Evolutionary conservation across 2,888 invertebrate species (phyloP).

Genomic region (Eucriotettix oculatus): DNA sequence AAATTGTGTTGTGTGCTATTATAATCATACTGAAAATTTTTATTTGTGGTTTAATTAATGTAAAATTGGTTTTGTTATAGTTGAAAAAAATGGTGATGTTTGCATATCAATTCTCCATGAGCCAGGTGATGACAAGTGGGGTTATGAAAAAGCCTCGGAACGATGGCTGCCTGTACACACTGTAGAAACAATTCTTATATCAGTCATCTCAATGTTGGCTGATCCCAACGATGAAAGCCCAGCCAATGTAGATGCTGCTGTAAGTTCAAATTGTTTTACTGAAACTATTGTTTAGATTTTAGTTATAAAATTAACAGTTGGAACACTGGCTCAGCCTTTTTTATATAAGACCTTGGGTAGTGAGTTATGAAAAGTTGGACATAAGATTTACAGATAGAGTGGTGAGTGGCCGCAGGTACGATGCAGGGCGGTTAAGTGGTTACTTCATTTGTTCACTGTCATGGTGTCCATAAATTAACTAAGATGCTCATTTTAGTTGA

Average conservation of each 20-base stretch:
- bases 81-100: conserved; percentile 90
- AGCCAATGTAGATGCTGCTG: conserved; percentile 98
- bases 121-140: conserved; percentile 97
- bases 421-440: too few relatives aligned
- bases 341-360: too few relatives aligned
- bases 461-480: too few relatives aligned
- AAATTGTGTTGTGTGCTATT: too few relatives aligned
- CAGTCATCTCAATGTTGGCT: conserved; percentile 97
- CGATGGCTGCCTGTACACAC: conserved; percentile 98
- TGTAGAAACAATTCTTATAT: conserved; percentile 95
- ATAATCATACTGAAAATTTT: too few relatives aligned
- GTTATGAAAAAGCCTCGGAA: conserved; percentile 94
- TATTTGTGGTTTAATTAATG: too few relatives aligned
- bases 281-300: neutral
- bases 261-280: conserved; percentile 33
- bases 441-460: too few relatives aligned
- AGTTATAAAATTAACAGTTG: neutral
- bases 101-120: conserved; percentile 99
- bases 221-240: conserved; percentile 99
- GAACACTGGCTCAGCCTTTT: neutral
- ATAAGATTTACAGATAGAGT: too few relatives aligned
- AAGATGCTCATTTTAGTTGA: too few relatives aligned
- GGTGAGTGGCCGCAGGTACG: too few relatives aligned
- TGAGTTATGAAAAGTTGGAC: too few relatives aligned
- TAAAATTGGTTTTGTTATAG: conserved; percentile 26